A percentile compares a stretch with the other conserved stretches of the same genome.
phyloP scores from a whole-genome alignment of 2,113 vertebrate genomes.

The Atlantisia rogersi region DNA sequence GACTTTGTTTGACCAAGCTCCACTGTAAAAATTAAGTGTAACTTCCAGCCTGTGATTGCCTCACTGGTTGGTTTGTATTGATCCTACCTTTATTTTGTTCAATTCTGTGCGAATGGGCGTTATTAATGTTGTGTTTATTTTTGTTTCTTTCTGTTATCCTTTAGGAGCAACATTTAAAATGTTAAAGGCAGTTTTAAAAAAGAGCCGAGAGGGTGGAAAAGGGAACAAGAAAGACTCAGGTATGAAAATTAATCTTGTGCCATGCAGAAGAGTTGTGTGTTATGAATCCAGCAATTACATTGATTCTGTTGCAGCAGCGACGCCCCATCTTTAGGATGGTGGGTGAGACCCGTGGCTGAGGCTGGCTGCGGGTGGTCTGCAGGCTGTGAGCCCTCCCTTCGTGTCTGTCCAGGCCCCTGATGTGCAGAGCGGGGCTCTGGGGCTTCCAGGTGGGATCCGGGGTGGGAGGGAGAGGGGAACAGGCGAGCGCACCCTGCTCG shows the following conservation, averaged over 20 bases:
- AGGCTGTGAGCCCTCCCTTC: rapidly evolving
- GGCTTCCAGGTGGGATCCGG: no score
- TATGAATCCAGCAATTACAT: not conserved
- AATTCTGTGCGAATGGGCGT: not conserved
- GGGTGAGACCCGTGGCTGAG: rapidly evolving
- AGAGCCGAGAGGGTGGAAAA: conserved; percentile 93
- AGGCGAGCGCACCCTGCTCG: not conserved
- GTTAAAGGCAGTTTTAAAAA: conserved; percentile 97
- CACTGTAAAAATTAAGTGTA: not conserved
- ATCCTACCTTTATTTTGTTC: not conserved
- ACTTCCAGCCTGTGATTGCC: not conserved
- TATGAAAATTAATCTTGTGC: conserved; percentile 67
- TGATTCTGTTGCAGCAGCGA: rapidly evolving
- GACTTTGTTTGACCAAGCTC: conserved; percentile 1
- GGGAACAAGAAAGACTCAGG: conserved; percentile 91
- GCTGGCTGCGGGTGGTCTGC: not conserved
- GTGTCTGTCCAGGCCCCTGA: rapidly evolving
- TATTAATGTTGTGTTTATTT: not conserved
- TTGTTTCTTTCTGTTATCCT: conserved; percentile 26
- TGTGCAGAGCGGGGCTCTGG: no score
- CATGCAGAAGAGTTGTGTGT: not conserved
- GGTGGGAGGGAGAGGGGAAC: no score
- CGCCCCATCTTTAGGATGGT: rapidly evolving
- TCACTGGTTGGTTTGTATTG: not conserved
- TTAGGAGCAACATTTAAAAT: conserved; percentile 77